Evolutionary conservation across 1,140 invertebrate species (phyloP).

Genomic region (Penaeus vannamei): DNA sequence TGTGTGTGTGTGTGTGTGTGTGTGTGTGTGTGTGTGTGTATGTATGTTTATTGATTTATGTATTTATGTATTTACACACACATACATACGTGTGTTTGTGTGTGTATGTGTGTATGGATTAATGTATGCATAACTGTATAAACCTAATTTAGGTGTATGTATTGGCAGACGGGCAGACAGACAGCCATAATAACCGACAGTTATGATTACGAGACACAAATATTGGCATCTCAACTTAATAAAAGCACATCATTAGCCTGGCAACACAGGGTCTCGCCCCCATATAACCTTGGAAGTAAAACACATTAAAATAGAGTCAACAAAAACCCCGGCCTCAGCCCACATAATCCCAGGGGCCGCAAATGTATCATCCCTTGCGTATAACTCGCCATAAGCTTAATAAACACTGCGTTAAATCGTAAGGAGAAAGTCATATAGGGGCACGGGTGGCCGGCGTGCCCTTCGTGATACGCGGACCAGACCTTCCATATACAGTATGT

Average conservation of each 20-base stretch:
- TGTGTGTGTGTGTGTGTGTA: too few relatives aligned
- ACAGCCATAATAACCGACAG: too few relatives aligned
- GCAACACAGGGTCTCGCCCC: too few relatives aligned
- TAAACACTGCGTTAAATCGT: slow-evolving; percentile 20
- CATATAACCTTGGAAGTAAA: too few relatives aligned
- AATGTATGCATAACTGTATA: background rate
- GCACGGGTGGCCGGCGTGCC: background rate
- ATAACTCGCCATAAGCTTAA: slow-evolving; percentile 20
- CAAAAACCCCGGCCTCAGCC: background rate
- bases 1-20: too few relatives aligned
- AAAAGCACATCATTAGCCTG: background rate
- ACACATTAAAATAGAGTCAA: too few relatives aligned
- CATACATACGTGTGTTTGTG: background rate
- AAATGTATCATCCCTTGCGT: background rate
- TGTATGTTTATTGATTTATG: background rate
- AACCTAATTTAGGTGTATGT: background rate
- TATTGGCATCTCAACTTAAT: background rate
- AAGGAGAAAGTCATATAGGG: background rate
- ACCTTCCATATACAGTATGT: background rate
- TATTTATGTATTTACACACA: background rate
- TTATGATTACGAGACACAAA: too few relatives aligned
- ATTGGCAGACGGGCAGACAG: too few relatives aligned
- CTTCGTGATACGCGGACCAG: background rate
- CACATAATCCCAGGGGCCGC: background rate
- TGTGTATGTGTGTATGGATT: background rate